A percentile compares a stretch with the other conserved stretches of the same genome.
Evolutionary conservation across 2,888 invertebrate species (phyloP).

Genomic region (Deilephila elpenor): DNA sequence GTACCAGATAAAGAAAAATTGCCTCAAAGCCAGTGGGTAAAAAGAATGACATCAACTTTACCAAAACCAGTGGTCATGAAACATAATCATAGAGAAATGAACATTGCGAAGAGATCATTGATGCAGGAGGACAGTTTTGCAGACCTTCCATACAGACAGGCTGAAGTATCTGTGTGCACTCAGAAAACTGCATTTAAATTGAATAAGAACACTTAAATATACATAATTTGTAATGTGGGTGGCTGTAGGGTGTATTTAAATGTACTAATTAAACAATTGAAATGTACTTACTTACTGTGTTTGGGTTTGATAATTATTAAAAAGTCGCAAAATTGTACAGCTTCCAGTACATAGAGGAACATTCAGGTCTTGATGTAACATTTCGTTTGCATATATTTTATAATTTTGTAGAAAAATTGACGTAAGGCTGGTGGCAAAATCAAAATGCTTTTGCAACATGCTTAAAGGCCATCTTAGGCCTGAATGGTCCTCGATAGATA

Average conservation of each 20-base stretch:
- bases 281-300: neutral
- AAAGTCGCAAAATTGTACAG: too few relatives aligned
- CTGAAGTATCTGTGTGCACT: conserved; percentile 71
- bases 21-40: conserved; percentile 61
- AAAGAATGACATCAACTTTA: conserved; percentile 57
- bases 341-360: too few relatives aligned
- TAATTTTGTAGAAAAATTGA: too few relatives aligned
- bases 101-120: conserved; percentile 48
- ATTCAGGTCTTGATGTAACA: too few relatives aligned
- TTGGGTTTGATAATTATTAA: neutral
- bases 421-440: too few relatives aligned
- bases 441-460: too few relatives aligned
- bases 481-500: too few relatives aligned
- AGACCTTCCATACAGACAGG: conserved; percentile 64
- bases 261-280: conserved; percentile 7
- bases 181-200: conserved; percentile 56
- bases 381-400: too few relatives aligned
- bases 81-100: conserved; percentile 62
- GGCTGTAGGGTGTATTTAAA: neutral
- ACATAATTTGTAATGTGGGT: neutral
- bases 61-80: conserved; percentile 64
- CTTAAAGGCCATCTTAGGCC: too few relatives aligned
- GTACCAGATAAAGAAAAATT: conserved; percentile 59
- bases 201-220: conserved; percentile 9
- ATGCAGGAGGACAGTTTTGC: conserved; percentile 66